Evolutionary conservation across 1,140 invertebrate species (phyloP).

Genomic region (Pseudomyrmex concolor): DNA sequence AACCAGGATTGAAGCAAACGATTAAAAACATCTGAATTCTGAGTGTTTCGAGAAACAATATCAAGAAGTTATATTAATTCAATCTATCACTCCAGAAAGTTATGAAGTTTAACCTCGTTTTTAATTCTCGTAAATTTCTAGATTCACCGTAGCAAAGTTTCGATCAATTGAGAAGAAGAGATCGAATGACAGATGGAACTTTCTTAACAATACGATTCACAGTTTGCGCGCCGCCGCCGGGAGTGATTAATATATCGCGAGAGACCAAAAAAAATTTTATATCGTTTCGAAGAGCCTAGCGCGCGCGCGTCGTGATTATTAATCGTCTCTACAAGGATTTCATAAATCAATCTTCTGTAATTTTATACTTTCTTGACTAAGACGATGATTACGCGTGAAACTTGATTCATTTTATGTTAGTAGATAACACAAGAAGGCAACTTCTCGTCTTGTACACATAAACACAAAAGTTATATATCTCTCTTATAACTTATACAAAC

Average conservation of each 20-base stretch:
- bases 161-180: conserved; percentile 10
- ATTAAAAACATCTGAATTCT: conserved; percentile 21
- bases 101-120: conserved; percentile 26
- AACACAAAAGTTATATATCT: conserved; percentile 19
- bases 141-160: conserved; percentile 30
- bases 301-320: conserved; percentile 30
- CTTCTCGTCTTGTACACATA: conserved; percentile 4
- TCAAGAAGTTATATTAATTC: conserved; percentile 51
- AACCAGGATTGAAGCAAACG: conserved; percentile 2
- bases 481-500: background rate
- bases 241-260: conserved; percentile 44
- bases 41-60: conserved; percentile 24
- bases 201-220: conserved; percentile 45
- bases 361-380: conserved; percentile 6
- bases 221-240: conserved; percentile 23
- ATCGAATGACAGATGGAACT: conserved; percentile 43
- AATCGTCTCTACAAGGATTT: conserved; percentile 35
- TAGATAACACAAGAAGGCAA: conserved; percentile 1
- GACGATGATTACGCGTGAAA: conserved; percentile 27
- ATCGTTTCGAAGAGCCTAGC: conserved; percentile 17
- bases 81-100: conserved; percentile 24
- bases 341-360: conserved; percentile 53
- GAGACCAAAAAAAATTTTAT: conserved; percentile 34
- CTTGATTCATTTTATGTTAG: conserved; percentile 29
- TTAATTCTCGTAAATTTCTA: conserved; percentile 45